Evolutionary conservation across 2,888 invertebrate species (phyloP).

Genomic region (Drosophila pseudotakahashii): DNA sequence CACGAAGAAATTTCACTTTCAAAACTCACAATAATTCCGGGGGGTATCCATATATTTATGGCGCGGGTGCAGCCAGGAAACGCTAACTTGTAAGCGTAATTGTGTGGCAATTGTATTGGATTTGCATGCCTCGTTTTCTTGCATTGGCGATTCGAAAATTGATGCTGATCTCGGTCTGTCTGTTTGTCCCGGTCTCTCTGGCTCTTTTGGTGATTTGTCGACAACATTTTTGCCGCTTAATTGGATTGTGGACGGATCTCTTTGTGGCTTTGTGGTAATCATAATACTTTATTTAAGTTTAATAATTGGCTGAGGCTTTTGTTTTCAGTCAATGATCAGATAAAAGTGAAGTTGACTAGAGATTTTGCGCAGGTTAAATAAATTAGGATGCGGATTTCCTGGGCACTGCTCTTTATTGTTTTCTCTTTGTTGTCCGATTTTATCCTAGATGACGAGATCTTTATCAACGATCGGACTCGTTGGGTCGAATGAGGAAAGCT

Average conservation of each 20-base stretch:
- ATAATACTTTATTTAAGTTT: conserved; percentile 24
- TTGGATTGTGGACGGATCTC: conserved; percentile 45
- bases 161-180: conserved; percentile 27
- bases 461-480: not conserved
- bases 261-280: conserved; percentile 24
- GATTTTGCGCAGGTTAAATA: not conserved
- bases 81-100: conserved; percentile 37
- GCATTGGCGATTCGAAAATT: conserved; percentile 30
- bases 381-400: conserved; percentile 14
- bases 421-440: not conserved
- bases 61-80: conserved; percentile 71
- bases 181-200: conserved; percentile 18
- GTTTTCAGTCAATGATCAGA: conserved; percentile 4
- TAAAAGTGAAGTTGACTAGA: conserved; percentile 4
- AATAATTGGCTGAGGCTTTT: conserved; percentile 31
- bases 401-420: not conserved
- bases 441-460: not conserved
- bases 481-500: not conserved
- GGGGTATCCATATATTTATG: conserved; percentile 39
- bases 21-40: conserved; percentile 43
- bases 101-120: conserved; percentile 44
- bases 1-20: conserved; percentile 49
- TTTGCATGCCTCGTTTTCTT: conserved; percentile 50
- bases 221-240: conserved; percentile 36
- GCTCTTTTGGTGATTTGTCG: conserved; percentile 45